A percentile compares a stretch with the other conserved stretches of the same genome.
Evolutionary conservation across 1,140 invertebrate genomes (phyloP).

Genomic region (Amphibalanus amphitrite): DNA sequence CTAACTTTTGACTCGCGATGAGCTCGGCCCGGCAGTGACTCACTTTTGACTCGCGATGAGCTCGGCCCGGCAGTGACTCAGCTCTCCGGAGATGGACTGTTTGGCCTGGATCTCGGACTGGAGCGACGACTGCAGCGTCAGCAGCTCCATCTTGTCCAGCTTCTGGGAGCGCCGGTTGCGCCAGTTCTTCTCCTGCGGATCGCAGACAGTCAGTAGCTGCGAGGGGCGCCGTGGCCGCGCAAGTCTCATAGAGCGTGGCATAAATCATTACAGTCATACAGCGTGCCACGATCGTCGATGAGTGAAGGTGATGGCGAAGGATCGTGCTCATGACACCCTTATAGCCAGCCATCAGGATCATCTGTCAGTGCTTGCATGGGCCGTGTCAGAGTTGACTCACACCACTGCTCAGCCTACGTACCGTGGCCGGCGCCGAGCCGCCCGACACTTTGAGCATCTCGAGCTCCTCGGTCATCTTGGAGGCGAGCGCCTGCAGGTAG

Average conservation of each 20-base stretch:
- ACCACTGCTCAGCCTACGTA: neutral
- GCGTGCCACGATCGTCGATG: no score
- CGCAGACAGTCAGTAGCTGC: neutral
- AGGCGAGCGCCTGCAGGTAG: constrained; percentile 85
- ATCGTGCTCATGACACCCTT: no score
- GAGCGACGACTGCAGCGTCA: constrained; percentile 90
- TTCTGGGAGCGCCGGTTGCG: constrained; percentile 92
- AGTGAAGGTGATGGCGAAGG: no score
- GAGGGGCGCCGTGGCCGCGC: no score
- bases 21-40: constrained; percentile 24
- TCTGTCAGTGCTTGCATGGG: no score
- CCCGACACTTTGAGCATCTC: constrained; percentile 83
- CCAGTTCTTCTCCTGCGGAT: constrained; percentile 59
- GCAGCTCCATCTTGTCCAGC: constrained; percentile 92
- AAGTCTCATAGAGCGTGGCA: no score
- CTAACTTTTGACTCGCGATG: no score
- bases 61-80: constrained; percentile 74
- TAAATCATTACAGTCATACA: no score
- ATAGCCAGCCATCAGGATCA: no score
- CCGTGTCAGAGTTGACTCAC: no score
- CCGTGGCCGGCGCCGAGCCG: constrained; percentile 24
- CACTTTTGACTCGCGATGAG: constrained; percentile 82
- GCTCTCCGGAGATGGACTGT: constrained; percentile 80
- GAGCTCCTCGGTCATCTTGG: constrained; percentile 95
- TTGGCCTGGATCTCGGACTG: constrained; percentile 98